Conservation (phyloP, 2,797 vertebrate species). For the Paramormyrops hopkinsi region DNA sequence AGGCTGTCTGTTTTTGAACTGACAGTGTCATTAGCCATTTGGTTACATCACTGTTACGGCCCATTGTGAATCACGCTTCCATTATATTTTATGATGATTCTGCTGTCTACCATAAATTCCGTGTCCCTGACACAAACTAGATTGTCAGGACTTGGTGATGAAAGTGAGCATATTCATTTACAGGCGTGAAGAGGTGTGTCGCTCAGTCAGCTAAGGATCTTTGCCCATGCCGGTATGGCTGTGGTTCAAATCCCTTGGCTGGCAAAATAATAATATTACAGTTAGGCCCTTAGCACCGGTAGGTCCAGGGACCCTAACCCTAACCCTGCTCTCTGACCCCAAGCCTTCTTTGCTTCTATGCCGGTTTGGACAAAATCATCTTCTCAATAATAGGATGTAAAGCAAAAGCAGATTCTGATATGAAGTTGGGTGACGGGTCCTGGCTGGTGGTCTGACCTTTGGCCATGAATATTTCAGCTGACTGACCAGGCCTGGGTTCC, state of each 20-base stretch:
- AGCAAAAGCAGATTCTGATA: not conserved
- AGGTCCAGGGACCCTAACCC: not conserved
- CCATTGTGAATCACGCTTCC: not conserved
- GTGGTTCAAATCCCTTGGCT: not conserved
- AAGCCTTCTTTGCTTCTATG: not conserved
- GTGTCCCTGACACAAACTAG: not conserved
- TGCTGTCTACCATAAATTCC: not conserved
- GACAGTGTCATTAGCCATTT: not conserved
- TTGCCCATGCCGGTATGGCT: not conserved
- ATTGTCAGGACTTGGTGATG: not conserved
- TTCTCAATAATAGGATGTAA: not conserved
- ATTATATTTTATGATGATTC: not conserved
- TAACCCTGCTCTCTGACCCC: not conserved
- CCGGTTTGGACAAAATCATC: not conserved
- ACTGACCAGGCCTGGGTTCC: not conserved
- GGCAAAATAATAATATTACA: not conserved
- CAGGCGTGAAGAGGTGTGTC: not conserved
- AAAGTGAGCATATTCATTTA: not conserved
- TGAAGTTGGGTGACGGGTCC: not conserved
- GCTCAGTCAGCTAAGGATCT: not conserved
- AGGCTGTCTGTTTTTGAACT: not conserved
- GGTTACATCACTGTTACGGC: not conserved
- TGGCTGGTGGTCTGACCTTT: not conserved
- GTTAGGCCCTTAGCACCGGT: not conserved
- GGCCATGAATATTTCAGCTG: constrained; percentile 11